Evolutionary conservation across 1,140 invertebrate species (phyloP), one percentile per base, ranked within the genome.

Genomic region (Cyrtorhinus lividipennis): DNA sequence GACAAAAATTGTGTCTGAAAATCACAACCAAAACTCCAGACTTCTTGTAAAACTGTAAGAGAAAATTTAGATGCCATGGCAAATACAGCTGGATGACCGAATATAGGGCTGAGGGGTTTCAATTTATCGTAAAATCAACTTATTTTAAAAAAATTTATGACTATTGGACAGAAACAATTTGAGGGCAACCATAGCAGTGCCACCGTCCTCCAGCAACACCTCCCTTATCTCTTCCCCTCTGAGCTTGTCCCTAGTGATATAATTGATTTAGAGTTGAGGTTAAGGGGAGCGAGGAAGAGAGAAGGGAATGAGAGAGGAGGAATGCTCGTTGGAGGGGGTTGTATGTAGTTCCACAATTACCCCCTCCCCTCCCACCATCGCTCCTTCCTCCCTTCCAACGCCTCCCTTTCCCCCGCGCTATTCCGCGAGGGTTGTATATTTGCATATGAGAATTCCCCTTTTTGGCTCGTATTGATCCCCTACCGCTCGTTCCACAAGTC

Each of bases 371-470:
- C 18, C 48, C 48, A 5, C 20, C 48, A 53, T 53, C 20, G 10
- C 48, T 13, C 48, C 48, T 20, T 53, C 18, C 48, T 20, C 20
- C 20, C 5, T 20, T 8, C 48, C 8, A 10, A 10, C 8, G 3
- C 48, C 48, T 22, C 48, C 48, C 48, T 13, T 5, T 5, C 48
- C 48, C 3, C 48, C 20, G 5, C 8, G 48, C 48, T 53, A 53
- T 53, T 53, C 48, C 48, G 48, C 48, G 48, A 53, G 20, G 48
- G 48, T 53, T 53, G 48, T 53, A 53, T 53, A 53, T 53, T 53
- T 53, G 48, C 48, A 53, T 53, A 53, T 53, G 48, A 53, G 48
- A 53, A 53, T 53, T 53, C 48, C 48, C 48, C 48, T 53, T 53
- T 53, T 53, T 53, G 48, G 48, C 48, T 53, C 48, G 48, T 53